phyloP scores from a whole-genome alignment of 2,797 vertebrate genomes.

The Microhierax caerulescens region DNA sequence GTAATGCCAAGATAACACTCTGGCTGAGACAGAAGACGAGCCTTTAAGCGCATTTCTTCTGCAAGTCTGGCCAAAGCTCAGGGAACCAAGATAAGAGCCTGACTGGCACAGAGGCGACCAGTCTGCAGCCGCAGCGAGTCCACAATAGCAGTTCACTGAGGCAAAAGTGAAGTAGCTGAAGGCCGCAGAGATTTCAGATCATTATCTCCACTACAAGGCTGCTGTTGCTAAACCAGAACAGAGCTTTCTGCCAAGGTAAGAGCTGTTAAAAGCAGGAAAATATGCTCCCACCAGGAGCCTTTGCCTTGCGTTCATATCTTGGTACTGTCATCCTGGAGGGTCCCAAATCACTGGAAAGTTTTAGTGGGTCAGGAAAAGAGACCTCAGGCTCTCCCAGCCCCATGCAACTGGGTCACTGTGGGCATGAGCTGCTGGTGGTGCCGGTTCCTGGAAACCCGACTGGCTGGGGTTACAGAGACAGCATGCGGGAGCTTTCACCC shows the following conservation, averaged over 20 bases:
- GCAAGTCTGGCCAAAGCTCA: conserved; percentile 35
- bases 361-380: background rate
- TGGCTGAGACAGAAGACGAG: background rate
- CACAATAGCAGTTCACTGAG: conserved; percentile 1
- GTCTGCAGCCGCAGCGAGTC: background rate
- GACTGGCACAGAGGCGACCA: background rate
- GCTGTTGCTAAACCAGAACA: background rate
- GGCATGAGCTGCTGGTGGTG: background rate
- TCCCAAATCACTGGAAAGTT: background rate
- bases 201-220: background rate
- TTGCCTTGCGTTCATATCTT: background rate
- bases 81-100: conserved; percentile 28
- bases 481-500: accelerated
- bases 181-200: background rate
- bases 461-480: background rate
- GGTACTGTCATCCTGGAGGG: background rate
- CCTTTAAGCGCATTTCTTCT: conserved; percentile 33
- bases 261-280: background rate
- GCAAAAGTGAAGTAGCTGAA: conserved; percentile 5
- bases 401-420: background rate
- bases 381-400: too few species aligned
- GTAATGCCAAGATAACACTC: background rate
- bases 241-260: background rate
- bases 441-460: background rate
- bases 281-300: background rate